phyloP scores from a whole-genome alignment of 2,797 vertebrate genomes.

The Coregonus suidteri region DNA sequence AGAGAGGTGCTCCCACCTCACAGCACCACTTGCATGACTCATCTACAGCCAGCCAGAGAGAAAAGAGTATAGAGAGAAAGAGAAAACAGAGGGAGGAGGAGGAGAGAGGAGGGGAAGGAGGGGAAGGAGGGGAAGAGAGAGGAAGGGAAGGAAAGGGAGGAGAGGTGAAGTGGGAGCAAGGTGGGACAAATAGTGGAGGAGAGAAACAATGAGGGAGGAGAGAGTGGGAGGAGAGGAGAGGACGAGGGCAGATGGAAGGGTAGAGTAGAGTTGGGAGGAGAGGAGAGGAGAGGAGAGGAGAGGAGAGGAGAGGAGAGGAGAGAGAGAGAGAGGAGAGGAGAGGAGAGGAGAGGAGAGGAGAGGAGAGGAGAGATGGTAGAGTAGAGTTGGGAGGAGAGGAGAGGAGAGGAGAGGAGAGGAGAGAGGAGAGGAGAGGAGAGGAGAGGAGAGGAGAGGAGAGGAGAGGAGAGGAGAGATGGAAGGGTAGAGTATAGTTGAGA shows the following conservation, averaged over 20 bases:
- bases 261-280: too few species aligned
- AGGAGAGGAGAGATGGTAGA: too few species aligned
- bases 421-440: neutral
- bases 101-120: too few species aligned
- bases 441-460: conserved; percentile 14
- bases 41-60: conserved; percentile 70
- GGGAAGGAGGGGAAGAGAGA: neutral
- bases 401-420: too few species aligned
- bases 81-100: neutral
- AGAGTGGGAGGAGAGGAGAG: neutral
- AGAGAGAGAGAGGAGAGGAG: too few species aligned
- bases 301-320: neutral
- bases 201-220: neutral
- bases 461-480: too few species aligned
- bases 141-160: neutral
- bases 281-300: conserved; percentile 8
- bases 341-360: too few species aligned
- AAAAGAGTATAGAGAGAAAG: neutral
- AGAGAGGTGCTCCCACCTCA: conserved; percentile 44
- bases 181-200: too few species aligned
- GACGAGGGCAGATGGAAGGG: too few species aligned
- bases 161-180: too few species aligned
- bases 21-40: conserved; percentile 70
- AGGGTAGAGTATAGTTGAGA: too few species aligned
- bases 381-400: too few species aligned